Conservation (phyloP, 35 echinoderm and acorn worm species). For the Heliocidaris tuberculata region DNA sequence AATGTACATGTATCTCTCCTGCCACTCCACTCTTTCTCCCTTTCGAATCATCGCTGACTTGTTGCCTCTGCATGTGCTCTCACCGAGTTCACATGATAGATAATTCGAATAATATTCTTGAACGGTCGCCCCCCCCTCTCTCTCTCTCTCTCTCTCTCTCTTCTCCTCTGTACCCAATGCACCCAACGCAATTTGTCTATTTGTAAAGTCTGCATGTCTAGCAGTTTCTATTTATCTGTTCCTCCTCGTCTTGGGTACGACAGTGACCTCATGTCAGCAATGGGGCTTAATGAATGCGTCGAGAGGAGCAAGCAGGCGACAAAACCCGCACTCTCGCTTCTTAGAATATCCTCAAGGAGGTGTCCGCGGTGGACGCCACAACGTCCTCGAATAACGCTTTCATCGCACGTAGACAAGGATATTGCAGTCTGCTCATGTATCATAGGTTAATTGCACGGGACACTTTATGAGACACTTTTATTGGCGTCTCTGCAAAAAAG, state of each 20-base stretch:
- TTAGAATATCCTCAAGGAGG: neutral
- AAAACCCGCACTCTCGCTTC: neutral
- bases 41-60: no score
- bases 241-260: neutral
- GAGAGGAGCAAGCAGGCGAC: neutral
- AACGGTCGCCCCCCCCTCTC: neutral
- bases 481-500: neutral
- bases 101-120: no score
- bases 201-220: neutral
- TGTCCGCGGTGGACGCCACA: neutral
- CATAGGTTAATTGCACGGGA: neutral
- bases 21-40: no score
- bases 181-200: neutral
- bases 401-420: neutral
- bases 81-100: no score
- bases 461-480: constrained; percentile 4
- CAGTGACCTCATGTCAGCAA: neutral
- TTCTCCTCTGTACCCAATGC: neutral
- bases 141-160: neutral
- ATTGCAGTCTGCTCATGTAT: neutral
- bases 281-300: neutral
- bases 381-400: neutral
- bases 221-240: neutral
- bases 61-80: no score
- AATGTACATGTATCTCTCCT: no score